Base-by-base conservation (phyloP, 2,113 vertebrate genomes). In the Amblyornis subalaris region DNA sequence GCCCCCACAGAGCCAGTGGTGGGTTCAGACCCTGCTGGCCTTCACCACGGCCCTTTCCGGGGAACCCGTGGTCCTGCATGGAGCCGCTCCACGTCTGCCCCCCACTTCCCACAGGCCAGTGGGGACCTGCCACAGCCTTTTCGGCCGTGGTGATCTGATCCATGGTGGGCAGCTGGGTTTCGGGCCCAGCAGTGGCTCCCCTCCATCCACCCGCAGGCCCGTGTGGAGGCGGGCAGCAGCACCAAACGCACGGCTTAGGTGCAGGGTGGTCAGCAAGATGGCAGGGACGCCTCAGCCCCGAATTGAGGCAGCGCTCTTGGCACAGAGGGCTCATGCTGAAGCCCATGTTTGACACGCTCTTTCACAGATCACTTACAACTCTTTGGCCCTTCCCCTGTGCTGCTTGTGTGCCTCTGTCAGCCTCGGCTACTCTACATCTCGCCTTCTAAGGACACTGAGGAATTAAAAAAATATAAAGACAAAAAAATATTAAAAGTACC, bases 51-150 rank as follows among this genome's bases (percentile, higher is more conserved):
- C 45, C 48, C 15, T 77, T 84, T n/a, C 31, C 0, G 0, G 29
- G 7, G n/a, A 45, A 87, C 24, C 2, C 1, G 24, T 1, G 6
- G 7, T 74, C 38, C 29, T 3, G 2, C 26, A 15, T 1, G 23
- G n/a, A 0, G 0, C 2, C 1, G 35, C 28, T 57, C 54, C 50
- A 9, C 1, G 0, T 3, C 36, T 31, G 23, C 47, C 21, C 67
- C 22, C 8, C 2, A 0, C 28, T 65, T 47, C 36, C 48, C 4
- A 0, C 23, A 48, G 45, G 22, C 11, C 10, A 3, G 14, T 8
- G 0, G 21, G 26, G 14, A 48, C 29, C 9, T 61, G 20, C 5
- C 31, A 7, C 7, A 9, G 20, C 2, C 5, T 3, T 12, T 79
- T 22, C 15, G 9, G 31, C 31, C 2, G 0, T 3, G 1, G 26